phyloP scores from a whole-genome alignment of 2,888 invertebrate genomes.

The Octodonta nipae region DNA sequence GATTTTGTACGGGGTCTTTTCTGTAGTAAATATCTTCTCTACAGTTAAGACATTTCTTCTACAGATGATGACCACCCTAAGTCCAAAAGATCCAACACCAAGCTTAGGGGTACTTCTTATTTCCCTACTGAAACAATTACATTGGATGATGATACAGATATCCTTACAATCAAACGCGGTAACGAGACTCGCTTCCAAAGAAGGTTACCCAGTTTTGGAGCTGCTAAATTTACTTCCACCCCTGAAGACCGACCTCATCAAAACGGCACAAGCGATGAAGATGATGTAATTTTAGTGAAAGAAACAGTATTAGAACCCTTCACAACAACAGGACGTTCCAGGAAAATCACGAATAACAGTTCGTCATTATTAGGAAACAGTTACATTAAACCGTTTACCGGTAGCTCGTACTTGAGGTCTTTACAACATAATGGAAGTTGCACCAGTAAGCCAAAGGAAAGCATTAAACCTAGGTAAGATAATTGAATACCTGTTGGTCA shows the following conservation, averaged over 20 bases:
- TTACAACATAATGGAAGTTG: constrained; percentile 1
- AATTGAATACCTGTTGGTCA: too few relatives aligned
- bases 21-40: too few relatives aligned
- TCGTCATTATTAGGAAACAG: constrained; percentile 18
- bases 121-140: constrained; percentile 12
- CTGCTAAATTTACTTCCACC: constrained; percentile 12
- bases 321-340: too few relatives aligned
- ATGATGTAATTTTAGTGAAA: constrained; percentile 25
- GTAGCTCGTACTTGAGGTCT: neutral
- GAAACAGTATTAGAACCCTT: too few relatives aligned
- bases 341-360: constrained; percentile 17
- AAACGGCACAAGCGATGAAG: constrained; percentile 14
- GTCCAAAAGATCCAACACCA: too few relatives aligned
- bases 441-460: neutral
- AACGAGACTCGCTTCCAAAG: neutral
- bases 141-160: constrained; percentile 22
- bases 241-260: constrained; percentile 7
- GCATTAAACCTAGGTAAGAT: too few relatives aligned
- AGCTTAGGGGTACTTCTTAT: too few relatives aligned
- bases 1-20: too few relatives aligned
- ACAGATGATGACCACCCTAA: too few relatives aligned
- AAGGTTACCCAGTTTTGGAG: constrained; percentile 2
- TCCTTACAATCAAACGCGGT: constrained; percentile 5
- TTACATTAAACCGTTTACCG: constrained; percentile 9
- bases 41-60: too few relatives aligned